Percentiles rank a stretch among this genome's conserved stretches.
These are phyloP conservation scores for Yponomeuta plumbellus DNA, from an alignment of 2,888 invertebrate genomes.

Conservation along the genomic window DNA sequence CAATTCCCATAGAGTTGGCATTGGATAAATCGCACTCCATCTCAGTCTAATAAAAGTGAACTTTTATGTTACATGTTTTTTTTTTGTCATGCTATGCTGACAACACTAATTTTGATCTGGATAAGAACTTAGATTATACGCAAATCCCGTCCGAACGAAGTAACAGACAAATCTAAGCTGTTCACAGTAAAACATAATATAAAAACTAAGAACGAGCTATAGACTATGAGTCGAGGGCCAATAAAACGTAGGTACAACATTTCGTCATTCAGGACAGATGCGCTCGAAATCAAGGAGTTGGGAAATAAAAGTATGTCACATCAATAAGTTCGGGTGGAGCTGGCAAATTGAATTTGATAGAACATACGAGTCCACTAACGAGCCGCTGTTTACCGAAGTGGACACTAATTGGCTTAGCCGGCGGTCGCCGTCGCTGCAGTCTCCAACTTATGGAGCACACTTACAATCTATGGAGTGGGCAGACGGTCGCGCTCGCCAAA, in stretches of 20 bases:
- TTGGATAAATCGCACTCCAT: neutral
- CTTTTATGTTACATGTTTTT: too few species aligned
- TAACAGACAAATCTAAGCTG: too few species aligned
- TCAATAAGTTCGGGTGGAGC: constrained; percentile 69
- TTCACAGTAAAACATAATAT: too few species aligned
- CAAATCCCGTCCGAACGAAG: too few species aligned
- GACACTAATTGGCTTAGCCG: constrained; percentile 74
- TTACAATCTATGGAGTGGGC: constrained; percentile 14
- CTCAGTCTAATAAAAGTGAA: too few species aligned
- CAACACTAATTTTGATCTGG: too few species aligned
- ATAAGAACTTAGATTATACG: too few species aligned
- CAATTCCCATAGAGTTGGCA: neutral
- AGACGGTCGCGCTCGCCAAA: constrained; percentile 2
- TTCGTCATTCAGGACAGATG: constrained; percentile 14
- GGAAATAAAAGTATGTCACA: constrained; percentile 43
- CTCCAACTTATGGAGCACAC: constrained; percentile 11
- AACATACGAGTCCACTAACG: constrained; percentile 76
- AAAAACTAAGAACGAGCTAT: neutral
- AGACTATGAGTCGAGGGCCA: neutral
- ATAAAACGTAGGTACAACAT: neutral
- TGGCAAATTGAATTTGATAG: constrained; percentile 73
- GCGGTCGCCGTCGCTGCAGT: constrained; percentile 47
- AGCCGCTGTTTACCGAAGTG: constrained; percentile 75
- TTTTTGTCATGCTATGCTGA: too few species aligned
- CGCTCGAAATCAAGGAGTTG: constrained; percentile 13